These are phyloP conservation scores for Antechinus stuartii DNA, from an alignment of 2,113 vertebrate species.

Conservation along the genomic window DNA sequence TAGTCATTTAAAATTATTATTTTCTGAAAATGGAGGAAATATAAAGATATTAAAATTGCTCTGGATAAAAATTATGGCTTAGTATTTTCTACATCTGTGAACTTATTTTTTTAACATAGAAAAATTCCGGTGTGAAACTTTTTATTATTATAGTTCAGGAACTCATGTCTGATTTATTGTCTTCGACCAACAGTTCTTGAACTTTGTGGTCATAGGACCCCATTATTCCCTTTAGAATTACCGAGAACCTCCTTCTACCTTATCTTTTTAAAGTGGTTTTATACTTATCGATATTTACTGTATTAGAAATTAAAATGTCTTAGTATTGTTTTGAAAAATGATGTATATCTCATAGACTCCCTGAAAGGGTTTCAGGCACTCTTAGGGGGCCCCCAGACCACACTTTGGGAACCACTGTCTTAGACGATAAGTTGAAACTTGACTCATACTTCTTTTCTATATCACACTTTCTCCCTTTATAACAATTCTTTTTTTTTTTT, in stretches of 20 bases:
- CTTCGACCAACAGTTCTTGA: not conserved
- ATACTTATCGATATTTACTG: not conserved
- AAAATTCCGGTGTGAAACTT: not conserved
- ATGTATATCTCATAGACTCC: not conserved
- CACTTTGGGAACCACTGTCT: no score
- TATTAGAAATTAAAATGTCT: not conserved
- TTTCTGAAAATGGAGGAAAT: conserved; percentile 12
- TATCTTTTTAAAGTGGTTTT: not conserved
- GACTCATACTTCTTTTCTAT: not conserved
- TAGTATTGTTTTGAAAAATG: not conserved
- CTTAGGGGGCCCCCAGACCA: no score
- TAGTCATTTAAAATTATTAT: not conserved
- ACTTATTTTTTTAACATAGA: not conserved
- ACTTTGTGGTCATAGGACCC: not conserved
- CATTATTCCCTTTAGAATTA: not conserved
- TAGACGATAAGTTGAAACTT: no score
- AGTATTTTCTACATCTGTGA: not conserved
- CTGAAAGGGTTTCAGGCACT: no score
- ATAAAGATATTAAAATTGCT: not conserved
- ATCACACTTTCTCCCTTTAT: not conserved
- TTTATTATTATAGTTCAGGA: not conserved
- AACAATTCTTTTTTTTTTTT: not conserved
- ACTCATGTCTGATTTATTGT: not conserved
- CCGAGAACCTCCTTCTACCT: not conserved
- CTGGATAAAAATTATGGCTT: not conserved